Evolutionary conservation across 1,140 invertebrate species (phyloP).

Genomic region (Theocolax elegans): DNA sequence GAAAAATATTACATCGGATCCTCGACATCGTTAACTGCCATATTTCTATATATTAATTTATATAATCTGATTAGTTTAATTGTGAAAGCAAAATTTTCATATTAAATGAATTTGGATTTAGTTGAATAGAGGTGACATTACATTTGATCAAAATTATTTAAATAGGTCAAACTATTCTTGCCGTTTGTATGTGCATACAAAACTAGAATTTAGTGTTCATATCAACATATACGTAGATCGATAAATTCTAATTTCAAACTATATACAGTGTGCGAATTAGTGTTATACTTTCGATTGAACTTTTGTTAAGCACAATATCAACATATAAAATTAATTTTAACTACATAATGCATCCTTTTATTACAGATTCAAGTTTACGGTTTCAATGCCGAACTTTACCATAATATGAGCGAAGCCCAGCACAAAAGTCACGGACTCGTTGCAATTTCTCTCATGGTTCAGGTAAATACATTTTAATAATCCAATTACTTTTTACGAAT

Average conservation of each 20-base stretch:
- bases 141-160: neutral
- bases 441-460: conserved; percentile 92
- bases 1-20: too few relatives aligned
- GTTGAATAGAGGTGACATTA: neutral
- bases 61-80: neutral
- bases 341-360: conserved; percentile 51
- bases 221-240: neutral
- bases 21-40: too few relatives aligned
- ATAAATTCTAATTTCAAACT: conserved; percentile 8
- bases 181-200: neutral
- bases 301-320: neutral
- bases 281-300: neutral
- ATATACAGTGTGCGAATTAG: neutral
- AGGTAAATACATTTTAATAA: conserved; percentile 72
- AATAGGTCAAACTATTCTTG: conserved; percentile 18
- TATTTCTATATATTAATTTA: too few relatives aligned
- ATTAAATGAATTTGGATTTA: neutral
- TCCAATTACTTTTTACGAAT: neutral
- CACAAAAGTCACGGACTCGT: conserved; percentile 93
- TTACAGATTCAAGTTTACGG: conserved; percentile 94
- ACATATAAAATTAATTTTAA: neutral
- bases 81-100: neutral
- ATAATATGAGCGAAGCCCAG: conserved; percentile 94
- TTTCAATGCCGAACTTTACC: conserved; percentile 96
- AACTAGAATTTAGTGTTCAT: neutral